These are phyloP conservation scores for Aptenodytes patagonicus DNA, from an alignment of 2,113 vertebrate species.

Conservation along the genomic window DNA sequence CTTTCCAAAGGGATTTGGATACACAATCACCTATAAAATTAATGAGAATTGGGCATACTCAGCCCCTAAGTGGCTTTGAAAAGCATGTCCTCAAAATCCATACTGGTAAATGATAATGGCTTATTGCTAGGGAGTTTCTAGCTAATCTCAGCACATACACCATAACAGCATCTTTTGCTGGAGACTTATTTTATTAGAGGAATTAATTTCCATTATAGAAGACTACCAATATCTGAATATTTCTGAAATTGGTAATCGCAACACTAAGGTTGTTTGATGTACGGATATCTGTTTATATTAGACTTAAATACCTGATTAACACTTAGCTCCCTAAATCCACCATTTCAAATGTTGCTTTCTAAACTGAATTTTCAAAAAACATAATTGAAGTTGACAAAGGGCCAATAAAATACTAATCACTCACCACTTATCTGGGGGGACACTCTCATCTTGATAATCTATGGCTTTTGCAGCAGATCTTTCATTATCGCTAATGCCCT, in stretches of 20 bases:
- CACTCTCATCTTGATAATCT: not conserved
- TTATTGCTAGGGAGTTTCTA: not conserved
- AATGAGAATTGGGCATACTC: slow-evolving; percentile 44
- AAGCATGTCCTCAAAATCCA: slow-evolving; percentile 8
- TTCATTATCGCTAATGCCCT: not conserved
- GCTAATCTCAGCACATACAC: not conserved
- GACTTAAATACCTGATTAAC: not conserved
- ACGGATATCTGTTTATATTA: not conserved
- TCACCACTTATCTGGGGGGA: not conserved
- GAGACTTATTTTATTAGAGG: not conserved
- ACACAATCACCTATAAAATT: slow-evolving; percentile 39
- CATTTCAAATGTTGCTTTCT: not conserved
- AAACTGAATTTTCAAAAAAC: not conserved
- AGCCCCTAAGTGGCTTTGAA: slow-evolving; percentile 38
- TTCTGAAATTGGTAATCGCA: not conserved
- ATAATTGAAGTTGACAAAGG: not conserved
- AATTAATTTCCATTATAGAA: not conserved
- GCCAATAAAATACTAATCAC: not conserved
- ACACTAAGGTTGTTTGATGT: not conserved
- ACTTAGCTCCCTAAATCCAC: not conserved
- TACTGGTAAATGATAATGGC: slow-evolving; percentile 15
- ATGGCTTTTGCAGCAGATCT: not conserved
- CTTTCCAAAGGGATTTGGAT: slow-evolving; percentile 19
- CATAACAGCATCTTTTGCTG: not conserved
- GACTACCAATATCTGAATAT: not conserved